A percentile compares a stretch with the other conserved stretches of the same genome.
phyloP scores from a whole-genome alignment of 2,797 vertebrate genomes.

The Gadopsis marmoratus region DNA sequence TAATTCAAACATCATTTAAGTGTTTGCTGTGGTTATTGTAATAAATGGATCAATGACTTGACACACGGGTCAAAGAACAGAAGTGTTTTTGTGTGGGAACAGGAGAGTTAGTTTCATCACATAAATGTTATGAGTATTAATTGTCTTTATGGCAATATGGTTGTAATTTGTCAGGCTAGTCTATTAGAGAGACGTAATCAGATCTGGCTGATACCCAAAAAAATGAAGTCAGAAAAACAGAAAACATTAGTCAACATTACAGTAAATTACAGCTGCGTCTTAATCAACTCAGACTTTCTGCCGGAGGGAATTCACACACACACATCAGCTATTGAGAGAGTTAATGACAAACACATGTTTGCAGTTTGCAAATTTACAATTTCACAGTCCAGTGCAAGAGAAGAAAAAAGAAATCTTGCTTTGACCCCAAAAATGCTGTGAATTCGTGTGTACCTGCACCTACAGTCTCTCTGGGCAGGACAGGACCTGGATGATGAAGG shows the following conservation, averaged over 20 bases:
- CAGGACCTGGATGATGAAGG: neutral
- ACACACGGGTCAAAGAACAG: neutral
- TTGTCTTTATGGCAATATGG: neutral
- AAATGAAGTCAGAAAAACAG: neutral
- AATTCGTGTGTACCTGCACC: neutral
- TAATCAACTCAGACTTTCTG: conserved; percentile 25
- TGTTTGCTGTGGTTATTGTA: neutral
- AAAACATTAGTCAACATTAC: conserved; percentile 29
- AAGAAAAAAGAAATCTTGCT: neutral
- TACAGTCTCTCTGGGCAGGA: neutral
- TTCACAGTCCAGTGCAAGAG: conserved; percentile 39
- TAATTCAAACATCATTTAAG: neutral
- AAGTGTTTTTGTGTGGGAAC: neutral
- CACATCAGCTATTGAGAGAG: neutral
- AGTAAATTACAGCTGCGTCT: conserved; percentile 5
- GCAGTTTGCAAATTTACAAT: conserved; percentile 53
- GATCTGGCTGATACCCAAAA: neutral
- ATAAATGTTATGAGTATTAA: neutral
- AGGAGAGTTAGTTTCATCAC: neutral
- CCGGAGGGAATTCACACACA: conserved; percentile 24
- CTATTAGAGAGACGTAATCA: neutral
- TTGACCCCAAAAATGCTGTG: neutral
- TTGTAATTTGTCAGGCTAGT: neutral
- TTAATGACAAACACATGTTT: conserved; percentile 43
- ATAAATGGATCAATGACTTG: neutral